Evolutionary conservation across 2,113 vertebrate species (phyloP).

Genomic region (Tauraco erythrolophus): DNA sequence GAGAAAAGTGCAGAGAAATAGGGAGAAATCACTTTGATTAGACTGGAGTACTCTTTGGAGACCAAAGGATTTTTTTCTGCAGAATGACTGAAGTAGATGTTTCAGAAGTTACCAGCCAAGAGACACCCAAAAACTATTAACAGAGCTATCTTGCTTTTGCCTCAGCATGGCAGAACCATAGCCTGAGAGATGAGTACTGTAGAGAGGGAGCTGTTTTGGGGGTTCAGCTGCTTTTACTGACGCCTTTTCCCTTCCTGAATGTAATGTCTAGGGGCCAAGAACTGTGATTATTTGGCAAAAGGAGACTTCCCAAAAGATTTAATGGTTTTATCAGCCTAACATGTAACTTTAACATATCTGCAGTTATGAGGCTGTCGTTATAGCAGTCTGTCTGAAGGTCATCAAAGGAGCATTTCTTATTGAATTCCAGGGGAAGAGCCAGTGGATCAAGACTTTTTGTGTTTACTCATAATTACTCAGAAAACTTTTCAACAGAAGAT

Average conservation of each 20-base stretch:
- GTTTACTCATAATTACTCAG: neutral
- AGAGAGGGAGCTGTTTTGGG: neutral
- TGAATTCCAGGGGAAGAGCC: neutral
- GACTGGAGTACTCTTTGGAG: neutral
- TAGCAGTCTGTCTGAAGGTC: neutral
- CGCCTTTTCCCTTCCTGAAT: neutral
- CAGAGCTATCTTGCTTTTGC: neutral
- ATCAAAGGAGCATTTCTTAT: neutral
- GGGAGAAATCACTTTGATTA: neutral
- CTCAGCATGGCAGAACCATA: neutral
- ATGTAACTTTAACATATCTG: rapidly evolving
- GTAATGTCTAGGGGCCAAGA: neutral
- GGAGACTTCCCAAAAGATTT: neutral
- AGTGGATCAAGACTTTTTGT: neutral
- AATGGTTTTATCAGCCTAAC: neutral
- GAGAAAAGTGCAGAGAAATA: neutral
- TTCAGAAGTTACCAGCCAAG: neutral
- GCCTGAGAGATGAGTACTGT: neutral
- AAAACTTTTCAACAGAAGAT: neutral
- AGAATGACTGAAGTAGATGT: neutral
- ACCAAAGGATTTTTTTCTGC: neutral
- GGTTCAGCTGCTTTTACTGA: neutral
- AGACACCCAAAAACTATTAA: neutral
- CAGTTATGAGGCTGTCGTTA: neutral
- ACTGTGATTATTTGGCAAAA: neutral